phyloP scores from a whole-genome alignment of 2,888 invertebrate species.

The Parasteatoda lunata region DNA sequence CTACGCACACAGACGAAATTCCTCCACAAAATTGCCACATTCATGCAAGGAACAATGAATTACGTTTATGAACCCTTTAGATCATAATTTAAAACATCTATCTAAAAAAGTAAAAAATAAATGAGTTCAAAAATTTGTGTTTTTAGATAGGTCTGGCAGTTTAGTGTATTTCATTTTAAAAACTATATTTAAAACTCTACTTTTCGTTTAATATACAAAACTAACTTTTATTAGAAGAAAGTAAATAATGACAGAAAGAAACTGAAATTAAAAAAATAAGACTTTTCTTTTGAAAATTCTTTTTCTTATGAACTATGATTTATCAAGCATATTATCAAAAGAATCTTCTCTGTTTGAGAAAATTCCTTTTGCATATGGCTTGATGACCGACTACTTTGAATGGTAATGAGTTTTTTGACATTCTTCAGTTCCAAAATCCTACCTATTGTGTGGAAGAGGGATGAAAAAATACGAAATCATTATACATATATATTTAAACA shows the following conservation, averaged over 20 bases:
- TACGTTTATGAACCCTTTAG: too few relatives aligned
- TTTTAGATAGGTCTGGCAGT: too few relatives aligned
- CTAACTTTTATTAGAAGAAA: neutral
- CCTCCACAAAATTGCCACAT: too few relatives aligned
- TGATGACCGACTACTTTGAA: conserved; percentile 28
- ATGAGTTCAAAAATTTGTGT: too few relatives aligned
- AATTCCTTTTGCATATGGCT: conserved; percentile 17
- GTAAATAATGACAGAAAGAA: neutral
- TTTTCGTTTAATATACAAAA: too few relatives aligned
- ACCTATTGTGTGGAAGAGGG: neutral
- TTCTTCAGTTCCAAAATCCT: conserved; percentile 15
- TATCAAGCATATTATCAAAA: conserved; percentile 24
- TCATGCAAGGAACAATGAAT: too few relatives aligned
- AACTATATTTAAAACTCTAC: too few relatives aligned
- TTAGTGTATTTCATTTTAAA: too few relatives aligned
- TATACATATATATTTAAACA: conserved; percentile 25
- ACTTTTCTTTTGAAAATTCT: conserved; percentile 1
- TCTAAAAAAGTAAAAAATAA: too few relatives aligned
- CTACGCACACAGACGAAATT: too few relatives aligned
- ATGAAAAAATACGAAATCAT: conserved; percentile 19
- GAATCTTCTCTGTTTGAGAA: conserved; percentile 25
- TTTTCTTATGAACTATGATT: conserved; percentile 4
- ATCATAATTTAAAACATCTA: too few relatives aligned
- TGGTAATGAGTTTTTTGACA: conserved; percentile 41
- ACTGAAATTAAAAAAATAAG: neutral